phyloP scores from a whole-genome alignment of 2,797 vertebrate species.

The Gambelia wislizenii region DNA sequence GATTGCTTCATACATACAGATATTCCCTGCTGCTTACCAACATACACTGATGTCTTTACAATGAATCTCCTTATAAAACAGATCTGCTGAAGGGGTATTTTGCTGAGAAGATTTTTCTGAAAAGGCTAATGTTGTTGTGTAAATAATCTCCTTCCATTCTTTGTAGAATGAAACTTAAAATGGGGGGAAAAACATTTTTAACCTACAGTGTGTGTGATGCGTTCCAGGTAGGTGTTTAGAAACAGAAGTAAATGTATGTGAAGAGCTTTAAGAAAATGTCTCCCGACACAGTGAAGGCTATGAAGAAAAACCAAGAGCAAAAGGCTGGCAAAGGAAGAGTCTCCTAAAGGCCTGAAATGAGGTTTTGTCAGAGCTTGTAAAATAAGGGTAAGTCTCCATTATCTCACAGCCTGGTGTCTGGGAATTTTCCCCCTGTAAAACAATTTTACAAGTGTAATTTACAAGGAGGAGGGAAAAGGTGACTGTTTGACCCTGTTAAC shows the following conservation, averaged over 20 bases:
- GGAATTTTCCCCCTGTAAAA: conserved; percentile 49
- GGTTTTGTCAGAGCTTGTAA: conserved; percentile 64
- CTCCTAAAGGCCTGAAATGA: conserved; percentile 48
- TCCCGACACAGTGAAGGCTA: conserved; percentile 26
- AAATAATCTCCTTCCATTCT: conserved; percentile 21
- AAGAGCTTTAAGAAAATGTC: conserved; percentile 22
- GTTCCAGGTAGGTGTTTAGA: background rate
- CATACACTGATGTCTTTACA: conserved; percentile 36
- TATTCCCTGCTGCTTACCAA: conserved; percentile 39
- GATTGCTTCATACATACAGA: conserved; percentile 2
- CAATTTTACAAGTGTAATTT: conserved; percentile 46
- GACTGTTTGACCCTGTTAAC: background rate
- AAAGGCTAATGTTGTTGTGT: background rate
- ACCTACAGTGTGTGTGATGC: conserved; percentile 56
- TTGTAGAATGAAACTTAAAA: background rate
- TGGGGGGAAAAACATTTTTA: background rate
- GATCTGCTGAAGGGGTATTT: conserved; percentile 36
- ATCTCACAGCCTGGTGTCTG: conserved; percentile 38
- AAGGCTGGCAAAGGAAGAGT: conserved; percentile 38
- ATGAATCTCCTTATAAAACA: conserved; percentile 21
- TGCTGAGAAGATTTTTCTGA: background rate
- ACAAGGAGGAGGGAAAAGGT: background rate
- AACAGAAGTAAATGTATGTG: conserved; percentile 35
- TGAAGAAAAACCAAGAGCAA: conserved; percentile 50
- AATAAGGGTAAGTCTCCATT: conserved; percentile 52